Evolutionary conservation across 1,140 invertebrate genomes (phyloP).

Genomic region (Orius insidiosus): DNA sequence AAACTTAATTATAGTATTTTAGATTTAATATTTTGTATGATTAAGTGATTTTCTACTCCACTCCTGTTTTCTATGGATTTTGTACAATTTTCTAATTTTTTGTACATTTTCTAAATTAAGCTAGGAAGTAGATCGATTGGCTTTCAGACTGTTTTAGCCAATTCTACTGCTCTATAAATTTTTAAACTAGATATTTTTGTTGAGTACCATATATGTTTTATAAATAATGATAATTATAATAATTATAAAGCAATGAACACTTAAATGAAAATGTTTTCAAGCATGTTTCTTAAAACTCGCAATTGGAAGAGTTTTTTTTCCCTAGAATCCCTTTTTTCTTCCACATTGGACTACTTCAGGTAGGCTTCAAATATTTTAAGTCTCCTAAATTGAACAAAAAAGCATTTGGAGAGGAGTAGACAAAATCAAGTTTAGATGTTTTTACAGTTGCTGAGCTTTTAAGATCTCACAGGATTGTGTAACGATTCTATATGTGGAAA

Average conservation of each 20-base stretch:
- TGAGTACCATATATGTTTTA: slow-evolving; percentile 11
- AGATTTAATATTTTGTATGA: slow-evolving; percentile 12
- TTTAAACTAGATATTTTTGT: slow-evolving; percentile 11
- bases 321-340: too few species aligned
- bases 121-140: slow-evolving; percentile 8
- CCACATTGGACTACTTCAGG: too few species aligned
- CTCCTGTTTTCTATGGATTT: slow-evolving; percentile 11
- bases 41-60: slow-evolving; percentile 12
- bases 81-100: slow-evolving; percentile 13
- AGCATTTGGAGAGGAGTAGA: too few species aligned
- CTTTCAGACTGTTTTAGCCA: slow-evolving; percentile 9
- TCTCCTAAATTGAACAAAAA: too few species aligned
- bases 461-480: too few species aligned
- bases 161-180: slow-evolving; percentile 5
- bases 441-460: too few species aligned
- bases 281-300: too few species aligned
- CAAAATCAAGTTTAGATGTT: too few species aligned
- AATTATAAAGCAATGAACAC: slow-evolving; percentile 7
- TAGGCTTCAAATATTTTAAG: too few species aligned
- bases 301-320: too few species aligned
- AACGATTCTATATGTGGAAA: too few species aligned
- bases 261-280: too few species aligned
- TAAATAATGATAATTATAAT: slow-evolving; percentile 1
- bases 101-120: slow-evolving; percentile 12
- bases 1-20: slow-evolving; percentile 9